Conservation (phyloP, 1,140 invertebrate genomes). For the Doryteuthis pealeii region DNA sequence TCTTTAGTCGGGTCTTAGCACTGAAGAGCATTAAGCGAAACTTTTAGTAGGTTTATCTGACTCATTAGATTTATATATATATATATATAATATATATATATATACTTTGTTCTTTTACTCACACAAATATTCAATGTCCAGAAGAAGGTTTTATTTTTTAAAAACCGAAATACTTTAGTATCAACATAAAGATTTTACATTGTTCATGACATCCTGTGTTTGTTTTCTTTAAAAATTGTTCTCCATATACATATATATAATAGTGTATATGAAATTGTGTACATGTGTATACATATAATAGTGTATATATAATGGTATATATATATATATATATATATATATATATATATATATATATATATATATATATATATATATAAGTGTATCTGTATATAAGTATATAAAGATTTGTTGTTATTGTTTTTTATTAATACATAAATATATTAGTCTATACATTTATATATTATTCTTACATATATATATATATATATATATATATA, state of each 20-base stretch:
- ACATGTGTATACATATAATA: background rate
- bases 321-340: slow-evolving; percentile 2
- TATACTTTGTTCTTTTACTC: too few relatives aligned
- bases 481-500: slow-evolving; percentile 1
- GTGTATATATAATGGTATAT: background rate
- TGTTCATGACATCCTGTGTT: too few relatives aligned
- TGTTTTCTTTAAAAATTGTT: too few relatives aligned
- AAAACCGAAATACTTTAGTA: too few relatives aligned
- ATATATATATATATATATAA: background rate
- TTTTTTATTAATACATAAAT: background rate
- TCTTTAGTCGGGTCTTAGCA: too few relatives aligned
- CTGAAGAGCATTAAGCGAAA: too few relatives aligned
- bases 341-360: background rate
- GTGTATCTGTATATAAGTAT: background rate
- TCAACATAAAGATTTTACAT: too few relatives aligned
- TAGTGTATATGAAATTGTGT: background rate
- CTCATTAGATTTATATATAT: too few relatives aligned
- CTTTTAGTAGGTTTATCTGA: too few relatives aligned
- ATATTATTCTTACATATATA: background rate
- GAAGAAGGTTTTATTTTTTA: too few relatives aligned
- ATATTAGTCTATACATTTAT: background rate
- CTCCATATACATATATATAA: background rate
- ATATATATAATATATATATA: too few relatives aligned
- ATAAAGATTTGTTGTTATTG: background rate
- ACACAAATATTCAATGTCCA: too few relatives aligned